Evolutionary conservation across 2,888 invertebrate genomes (phyloP), one percentile per base, ranked within the genome.

Genomic region (Pardosa pseudoannulata): DNA sequence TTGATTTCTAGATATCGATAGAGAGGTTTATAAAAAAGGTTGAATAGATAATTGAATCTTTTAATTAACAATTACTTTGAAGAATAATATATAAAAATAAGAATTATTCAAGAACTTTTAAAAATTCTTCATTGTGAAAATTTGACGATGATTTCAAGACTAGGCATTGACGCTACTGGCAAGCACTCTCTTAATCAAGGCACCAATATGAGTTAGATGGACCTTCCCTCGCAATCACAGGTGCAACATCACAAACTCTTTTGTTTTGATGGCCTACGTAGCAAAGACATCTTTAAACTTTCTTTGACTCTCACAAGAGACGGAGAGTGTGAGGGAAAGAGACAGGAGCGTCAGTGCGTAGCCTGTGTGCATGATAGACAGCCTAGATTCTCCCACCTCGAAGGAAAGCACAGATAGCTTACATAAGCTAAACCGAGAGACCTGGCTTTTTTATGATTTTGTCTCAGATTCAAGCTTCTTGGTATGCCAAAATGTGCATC

Each of bases 141-240:
- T 46, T 46, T 46, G 16, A 46, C 2, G n/a, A 16, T 46, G 16
- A 16, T 11, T 23, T 56, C n/a, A 13, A 11, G 7, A 28, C 56
- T 68, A 79, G 67, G 73, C 67, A 78, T 36, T 78, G 83, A 78
- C 68, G 64, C 64, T 67, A 31, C 83, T 85, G 75, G 68, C 41
- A 27, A 46, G 62, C 73, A 79, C 74, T 86, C 74, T 80, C 67
- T 67, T 28, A 72, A 79, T 76, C 80, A 87, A 87, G 87, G 87
- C 80, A 87, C 87, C 87, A 29, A 65, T 80, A 87, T 87, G 72
- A 56, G 71, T 80, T 76, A 75, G 86, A 86, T 79, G 79, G 86
- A 79, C 79, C 65, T 79, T 87, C 76, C 79, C 76, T 80, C 80
- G 32, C 36, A 68, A 87, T 87, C 87, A 87, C 87, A 87, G 87